Conservation (phyloP, 2,113 vertebrate genomes). For the Pterocles burchelli region DNA sequence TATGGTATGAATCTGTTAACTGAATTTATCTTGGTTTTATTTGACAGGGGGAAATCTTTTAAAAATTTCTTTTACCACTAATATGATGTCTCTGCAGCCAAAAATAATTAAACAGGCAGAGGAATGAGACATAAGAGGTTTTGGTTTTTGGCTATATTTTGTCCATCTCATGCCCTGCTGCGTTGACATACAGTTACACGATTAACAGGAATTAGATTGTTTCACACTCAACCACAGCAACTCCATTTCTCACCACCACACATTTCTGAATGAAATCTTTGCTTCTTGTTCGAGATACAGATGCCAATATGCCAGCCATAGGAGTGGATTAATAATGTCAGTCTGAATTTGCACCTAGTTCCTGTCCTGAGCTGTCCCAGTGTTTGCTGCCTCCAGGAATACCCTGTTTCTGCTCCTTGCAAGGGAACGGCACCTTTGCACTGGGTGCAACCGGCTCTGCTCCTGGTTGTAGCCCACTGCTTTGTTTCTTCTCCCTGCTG, state of each 20-base stretch:
- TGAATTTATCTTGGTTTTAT: background rate
- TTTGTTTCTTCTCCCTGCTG: background rate
- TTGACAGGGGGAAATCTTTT: background rate
- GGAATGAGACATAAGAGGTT: background rate
- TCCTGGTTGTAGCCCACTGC: background rate
- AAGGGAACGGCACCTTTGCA: fast-evolving
- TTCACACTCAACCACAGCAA: background rate
- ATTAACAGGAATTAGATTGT: background rate
- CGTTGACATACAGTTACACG: background rate
- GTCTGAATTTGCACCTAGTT: too few relatives aligned
- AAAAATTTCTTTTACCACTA: background rate
- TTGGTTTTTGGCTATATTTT: background rate
- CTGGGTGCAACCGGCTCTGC: background rate
- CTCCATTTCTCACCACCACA: background rate
- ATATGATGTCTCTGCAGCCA: background rate
- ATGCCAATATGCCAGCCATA: background rate
- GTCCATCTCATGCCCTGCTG: background rate
- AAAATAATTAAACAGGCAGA: background rate
- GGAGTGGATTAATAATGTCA: background rate
- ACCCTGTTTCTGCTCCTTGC: background rate
- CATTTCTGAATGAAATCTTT: background rate
- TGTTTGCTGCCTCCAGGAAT: background rate
- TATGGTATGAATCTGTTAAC: background rate
- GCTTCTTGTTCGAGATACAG: background rate
- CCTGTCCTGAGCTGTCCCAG: background rate